Evolutionary conservation across 2,113 vertebrate species (phyloP).

Genomic region (Takifugu flavidus): DNA sequence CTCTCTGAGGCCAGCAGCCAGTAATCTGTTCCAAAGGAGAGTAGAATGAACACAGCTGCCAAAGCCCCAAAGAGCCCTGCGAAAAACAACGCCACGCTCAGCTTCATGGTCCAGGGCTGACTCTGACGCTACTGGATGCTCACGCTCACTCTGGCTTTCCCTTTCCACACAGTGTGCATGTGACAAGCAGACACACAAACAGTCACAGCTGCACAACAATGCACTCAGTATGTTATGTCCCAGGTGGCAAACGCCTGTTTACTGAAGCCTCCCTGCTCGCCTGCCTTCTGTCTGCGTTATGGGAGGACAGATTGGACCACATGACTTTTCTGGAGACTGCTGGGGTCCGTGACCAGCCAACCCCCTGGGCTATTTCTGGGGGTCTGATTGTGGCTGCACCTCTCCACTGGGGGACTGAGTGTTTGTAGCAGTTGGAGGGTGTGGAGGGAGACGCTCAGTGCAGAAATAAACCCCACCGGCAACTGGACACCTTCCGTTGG

Average conservation of each 20-base stretch:
- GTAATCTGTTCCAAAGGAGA: constrained; percentile 96
- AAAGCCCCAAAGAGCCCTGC: constrained; percentile 91
- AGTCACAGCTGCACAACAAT: constrained; percentile 23
- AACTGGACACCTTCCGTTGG: constrained; percentile 62
- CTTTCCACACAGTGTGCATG: constrained; percentile 34
- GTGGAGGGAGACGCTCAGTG: constrained; percentile 33
- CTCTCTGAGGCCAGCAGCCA: constrained; percentile 91
- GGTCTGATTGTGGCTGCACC: constrained; percentile 76
- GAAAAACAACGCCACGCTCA: constrained; percentile 88
- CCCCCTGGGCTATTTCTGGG: constrained; percentile 85
- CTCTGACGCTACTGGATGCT: constrained; percentile 12
- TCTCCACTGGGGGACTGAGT: constrained; percentile 41
- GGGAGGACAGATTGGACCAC: constrained; percentile 50
- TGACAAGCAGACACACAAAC: constrained; percentile 31
- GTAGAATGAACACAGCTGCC: constrained; percentile 84
- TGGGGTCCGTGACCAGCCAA: constrained; percentile 62
- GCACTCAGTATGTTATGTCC: constrained; percentile 10
- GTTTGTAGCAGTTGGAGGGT: constrained; percentile 35
- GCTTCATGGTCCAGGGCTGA: constrained; percentile 78
- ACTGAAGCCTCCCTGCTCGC: constrained; percentile 33
- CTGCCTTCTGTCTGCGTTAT: constrained; percentile 39
- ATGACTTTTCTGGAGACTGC: constrained; percentile 52
- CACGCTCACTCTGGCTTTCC: constrained; percentile 23
- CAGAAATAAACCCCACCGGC: constrained; percentile 70
- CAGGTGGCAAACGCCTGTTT: constrained; percentile 12